A percentile compares a stretch with the other conserved stretches of the same genome.
phyloP scores from a whole-genome alignment of 2,113 vertebrate genomes.

The Monopterus albus region DNA sequence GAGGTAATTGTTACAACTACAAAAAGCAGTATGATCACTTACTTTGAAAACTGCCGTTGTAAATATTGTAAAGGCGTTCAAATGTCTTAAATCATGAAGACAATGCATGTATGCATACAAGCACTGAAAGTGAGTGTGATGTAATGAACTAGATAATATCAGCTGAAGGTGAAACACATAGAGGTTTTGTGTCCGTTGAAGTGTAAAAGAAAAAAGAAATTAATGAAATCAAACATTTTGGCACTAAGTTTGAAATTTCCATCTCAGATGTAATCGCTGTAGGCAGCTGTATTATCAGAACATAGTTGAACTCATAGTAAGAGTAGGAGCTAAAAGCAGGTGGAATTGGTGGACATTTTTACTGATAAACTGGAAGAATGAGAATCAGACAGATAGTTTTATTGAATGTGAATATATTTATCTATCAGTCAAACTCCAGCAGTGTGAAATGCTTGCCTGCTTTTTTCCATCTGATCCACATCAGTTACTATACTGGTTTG shows the following conservation, averaged over 20 bases:
- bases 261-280: not conserved
- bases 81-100: too few relatives aligned
- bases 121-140: too few relatives aligned
- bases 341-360: not conserved
- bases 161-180: too few relatives aligned
- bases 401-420: not conserved
- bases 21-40: too few relatives aligned
- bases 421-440: not conserved
- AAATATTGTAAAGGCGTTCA: too few relatives aligned
- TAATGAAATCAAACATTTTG: not conserved
- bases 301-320: too few relatives aligned
- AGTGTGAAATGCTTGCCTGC: not conserved
- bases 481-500: conserved; percentile 7
- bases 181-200: too few relatives aligned
- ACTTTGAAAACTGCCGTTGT: too few relatives aligned
- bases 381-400: not conserved
- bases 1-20: too few relatives aligned
- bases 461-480: conserved; percentile 28
- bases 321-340: not conserved
- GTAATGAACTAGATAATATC: too few relatives aligned
- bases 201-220: not conserved
- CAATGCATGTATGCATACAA: too few relatives aligned
- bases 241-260: too few relatives aligned
- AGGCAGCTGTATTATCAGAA: not conserved
- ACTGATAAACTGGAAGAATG: not conserved